Conservation (phyloP, 2,797 vertebrate species). For the Psittacula echo region DNA sequence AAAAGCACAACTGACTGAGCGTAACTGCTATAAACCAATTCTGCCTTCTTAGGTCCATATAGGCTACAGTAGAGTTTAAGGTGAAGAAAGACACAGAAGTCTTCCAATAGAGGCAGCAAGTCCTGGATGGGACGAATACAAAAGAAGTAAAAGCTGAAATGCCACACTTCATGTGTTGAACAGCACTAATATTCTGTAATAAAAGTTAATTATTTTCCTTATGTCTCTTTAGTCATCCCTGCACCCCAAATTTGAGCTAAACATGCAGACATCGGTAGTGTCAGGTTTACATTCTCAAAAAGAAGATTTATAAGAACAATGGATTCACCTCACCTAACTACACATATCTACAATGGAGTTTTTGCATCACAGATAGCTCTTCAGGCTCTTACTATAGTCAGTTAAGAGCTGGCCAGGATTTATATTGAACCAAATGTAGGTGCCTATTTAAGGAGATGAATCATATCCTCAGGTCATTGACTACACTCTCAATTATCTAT, state of each 20-base stretch:
- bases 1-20: background rate
- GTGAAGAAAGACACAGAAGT: background rate
- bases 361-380: background rate
- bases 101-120: background rate
- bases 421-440: background rate
- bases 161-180: fast-evolving
- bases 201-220: background rate
- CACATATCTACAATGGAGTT: background rate
- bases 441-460: background rate
- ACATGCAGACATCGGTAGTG: background rate
- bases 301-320: background rate
- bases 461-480: conserved; percentile 15
- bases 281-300: background rate
- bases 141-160: background rate
- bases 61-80: background rate
- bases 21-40: fast-evolving
- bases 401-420: background rate
- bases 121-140: background rate
- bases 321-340: background rate
- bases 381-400: background rate
- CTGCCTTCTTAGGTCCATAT: background rate
- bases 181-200: background rate
- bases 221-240: background rate
- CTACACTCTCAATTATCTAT: background rate
- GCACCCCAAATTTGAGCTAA: background rate